Percentiles rank a stretch among this genome's conserved stretches.
phyloP scores from a whole-genome alignment of 2,888 invertebrate genomes.

The Taphrorychus bicolor region DNA sequence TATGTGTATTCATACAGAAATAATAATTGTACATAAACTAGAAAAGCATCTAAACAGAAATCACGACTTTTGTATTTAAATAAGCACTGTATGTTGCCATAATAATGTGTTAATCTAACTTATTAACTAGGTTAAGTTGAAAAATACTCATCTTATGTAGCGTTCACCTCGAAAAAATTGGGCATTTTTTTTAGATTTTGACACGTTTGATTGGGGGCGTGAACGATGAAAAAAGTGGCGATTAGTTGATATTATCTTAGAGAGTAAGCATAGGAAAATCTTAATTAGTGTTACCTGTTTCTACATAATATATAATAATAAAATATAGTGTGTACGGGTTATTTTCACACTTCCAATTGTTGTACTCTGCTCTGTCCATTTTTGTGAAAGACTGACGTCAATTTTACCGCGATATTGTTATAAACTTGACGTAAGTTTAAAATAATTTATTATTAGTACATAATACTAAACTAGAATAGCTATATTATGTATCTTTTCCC shows the following conservation, averaged over 20 bases:
- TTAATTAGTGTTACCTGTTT: neutral
- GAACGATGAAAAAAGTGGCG: neutral
- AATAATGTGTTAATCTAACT: constrained; percentile 44
- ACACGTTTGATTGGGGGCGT: constrained; percentile 11
- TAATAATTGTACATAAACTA: constrained; percentile 1
- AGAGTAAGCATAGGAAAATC: neutral
- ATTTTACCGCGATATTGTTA: constrained; percentile 30
- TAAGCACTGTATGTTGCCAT: constrained; percentile 49
- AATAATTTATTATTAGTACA: constrained; percentile 17
- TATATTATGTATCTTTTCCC: neutral
- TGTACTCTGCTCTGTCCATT: constrained; percentile 39
- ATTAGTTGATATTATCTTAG: neutral
- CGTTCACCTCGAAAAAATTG: constrained; percentile 22
- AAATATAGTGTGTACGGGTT: neutral
- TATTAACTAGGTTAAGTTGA: constrained; percentile 21
- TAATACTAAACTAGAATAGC: neutral
- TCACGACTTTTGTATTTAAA: constrained; percentile 48
- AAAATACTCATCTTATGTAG: no score
- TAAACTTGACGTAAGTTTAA: constrained; percentile 40
- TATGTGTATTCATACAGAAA: neutral
- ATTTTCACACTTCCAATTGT: constrained; percentile 13
- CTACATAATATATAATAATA: constrained; percentile 1
- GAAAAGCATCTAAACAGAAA: constrained; percentile 5
- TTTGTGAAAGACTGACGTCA: constrained; percentile 42
- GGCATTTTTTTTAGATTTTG: constrained; percentile 27